Evolutionary conservation across 2,113 vertebrate species (phyloP), one percentile per base, ranked within the genome.

Genomic region (Turnix velox): DNA sequence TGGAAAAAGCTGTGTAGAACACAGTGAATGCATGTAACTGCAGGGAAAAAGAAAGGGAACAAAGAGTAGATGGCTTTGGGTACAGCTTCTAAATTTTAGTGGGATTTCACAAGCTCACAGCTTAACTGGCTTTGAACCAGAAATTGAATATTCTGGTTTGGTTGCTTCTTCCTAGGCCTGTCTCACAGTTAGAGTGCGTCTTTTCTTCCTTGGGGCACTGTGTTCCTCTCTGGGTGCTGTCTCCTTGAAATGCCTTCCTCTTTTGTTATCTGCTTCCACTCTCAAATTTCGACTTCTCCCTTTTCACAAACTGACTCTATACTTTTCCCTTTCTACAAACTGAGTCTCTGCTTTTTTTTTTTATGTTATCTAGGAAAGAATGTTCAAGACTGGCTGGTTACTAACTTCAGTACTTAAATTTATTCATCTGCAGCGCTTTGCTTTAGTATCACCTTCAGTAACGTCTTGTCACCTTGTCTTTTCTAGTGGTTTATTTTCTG

Each of bases 21-120:
- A 39, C 16, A 5, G 18, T 4, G 6, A 9, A 3, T 7, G 1
- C 2, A 0, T 33, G 3, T 2, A 35, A 42, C 10, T 31, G 25
- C 19, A 24, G 27, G 7, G 14, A 39, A 58, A 58, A 79, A 22
- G 8, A 51, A 54, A 18, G 12, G 18, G 20, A 30, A 23, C 15
- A 35, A 35, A 19, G 8, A 8, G 17, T 5, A 35, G n/a, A 24
- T 24, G 40, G 42, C 42, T 66, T 31, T 5, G 31, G 30, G 33
- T 33, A 28, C 30, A 40, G 9, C 28, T 87, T 63, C 6, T 27
- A 24, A 15, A 27, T 73, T 12, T 25, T 33, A 39, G 46, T 42
- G 14, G 31, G 20, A 48, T 54, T 72, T 87, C 10, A 8, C 4
- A 17, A 40, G 54, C 23, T 14, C 16, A 19, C 58, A 39, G 9